Evolutionary conservation across 64 coral and sea anemone species (phyloP).

Genomic region (Dendrophyllia cribrosa): DNA sequence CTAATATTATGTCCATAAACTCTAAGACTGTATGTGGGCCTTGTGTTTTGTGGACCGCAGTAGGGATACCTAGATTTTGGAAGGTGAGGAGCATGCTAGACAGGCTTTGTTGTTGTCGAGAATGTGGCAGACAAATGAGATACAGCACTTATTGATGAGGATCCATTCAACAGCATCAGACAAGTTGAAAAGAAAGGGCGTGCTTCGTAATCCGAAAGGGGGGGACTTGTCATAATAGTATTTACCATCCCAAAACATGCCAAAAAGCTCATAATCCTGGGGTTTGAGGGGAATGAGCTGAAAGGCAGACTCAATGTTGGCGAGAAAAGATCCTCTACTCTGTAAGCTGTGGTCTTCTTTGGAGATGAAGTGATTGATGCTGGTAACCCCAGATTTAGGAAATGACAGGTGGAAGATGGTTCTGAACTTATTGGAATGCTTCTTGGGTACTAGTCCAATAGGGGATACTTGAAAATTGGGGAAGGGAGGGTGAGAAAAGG

Average conservation of each 20-base stretch:
- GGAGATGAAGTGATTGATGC: constrained; percentile 48
- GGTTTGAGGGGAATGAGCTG: constrained; percentile 25
- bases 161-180: too few relatives aligned
- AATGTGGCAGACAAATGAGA: too few relatives aligned
- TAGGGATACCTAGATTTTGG: constrained; percentile 22
- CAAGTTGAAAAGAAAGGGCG: too few relatives aligned
- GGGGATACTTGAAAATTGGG: too few relatives aligned
- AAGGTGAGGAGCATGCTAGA: too few relatives aligned
- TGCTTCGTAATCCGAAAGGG: too few relatives aligned
- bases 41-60: not conserved
- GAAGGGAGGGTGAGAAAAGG: too few relatives aligned
- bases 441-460: too few relatives aligned
- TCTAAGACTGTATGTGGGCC: constrained; percentile 5
- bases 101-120: too few relatives aligned
- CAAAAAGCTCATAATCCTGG: constrained; percentile 55
- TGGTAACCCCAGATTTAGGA: constrained; percentile 46
- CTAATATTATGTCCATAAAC: constrained; percentile 54
- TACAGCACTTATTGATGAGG: too few relatives aligned
- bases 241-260: constrained; percentile 60
- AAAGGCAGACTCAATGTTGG: constrained; percentile 51
- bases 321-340: constrained; percentile 54
- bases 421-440: too few relatives aligned
- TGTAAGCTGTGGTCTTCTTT: constrained; percentile 59
- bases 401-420: constrained; percentile 31
- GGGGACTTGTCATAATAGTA: constrained; percentile 59